Evolutionary conservation across 2,113 vertebrate genomes (phyloP).

Genomic region (Acrocephalus arundinaceus): DNA sequence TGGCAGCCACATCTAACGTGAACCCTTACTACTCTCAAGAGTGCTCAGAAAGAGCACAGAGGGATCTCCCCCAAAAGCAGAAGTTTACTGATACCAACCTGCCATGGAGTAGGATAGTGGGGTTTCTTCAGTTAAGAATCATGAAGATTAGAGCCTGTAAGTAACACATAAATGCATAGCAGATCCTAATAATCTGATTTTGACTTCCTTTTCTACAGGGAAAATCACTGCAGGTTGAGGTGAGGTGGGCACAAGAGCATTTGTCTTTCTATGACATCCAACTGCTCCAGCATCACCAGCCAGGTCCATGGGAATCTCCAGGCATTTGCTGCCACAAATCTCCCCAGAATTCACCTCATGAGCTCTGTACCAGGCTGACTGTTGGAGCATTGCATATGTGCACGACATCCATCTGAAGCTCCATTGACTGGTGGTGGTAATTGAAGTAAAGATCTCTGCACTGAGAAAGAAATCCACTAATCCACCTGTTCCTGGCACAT

Average conservation of each 20-base stretch:
- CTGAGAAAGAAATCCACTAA: not conserved
- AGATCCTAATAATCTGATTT: not conserved
- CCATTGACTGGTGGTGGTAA: not conserved
- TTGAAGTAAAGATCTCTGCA: not conserved
- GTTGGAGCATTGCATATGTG: not conserved
- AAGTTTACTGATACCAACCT: not conserved
- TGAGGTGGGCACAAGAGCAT: not conserved
- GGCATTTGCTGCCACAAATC: not conserved
- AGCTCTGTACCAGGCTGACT: not conserved
- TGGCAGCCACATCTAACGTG: not conserved
- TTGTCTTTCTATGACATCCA: not conserved
- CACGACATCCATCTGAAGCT: fast-evolving
- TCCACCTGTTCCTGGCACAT: fast-evolving
- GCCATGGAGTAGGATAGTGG: not conserved
- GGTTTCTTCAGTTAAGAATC: not conserved
- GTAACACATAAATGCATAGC: not conserved
- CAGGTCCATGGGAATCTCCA: not conserved
- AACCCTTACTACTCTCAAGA: not conserved
- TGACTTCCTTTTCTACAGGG: not conserved
- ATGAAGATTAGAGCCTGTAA: not conserved
- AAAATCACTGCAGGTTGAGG: not conserved
- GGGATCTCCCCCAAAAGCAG: not conserved
- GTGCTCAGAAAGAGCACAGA: not conserved
- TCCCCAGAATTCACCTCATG: not conserved
- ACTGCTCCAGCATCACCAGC: not conserved